Percentiles rank a stretch among this genome's conserved stretches.
Evolutionary conservation across 2,113 vertebrate species (phyloP).

Genomic region (Pleuronectes platessa): DNA sequence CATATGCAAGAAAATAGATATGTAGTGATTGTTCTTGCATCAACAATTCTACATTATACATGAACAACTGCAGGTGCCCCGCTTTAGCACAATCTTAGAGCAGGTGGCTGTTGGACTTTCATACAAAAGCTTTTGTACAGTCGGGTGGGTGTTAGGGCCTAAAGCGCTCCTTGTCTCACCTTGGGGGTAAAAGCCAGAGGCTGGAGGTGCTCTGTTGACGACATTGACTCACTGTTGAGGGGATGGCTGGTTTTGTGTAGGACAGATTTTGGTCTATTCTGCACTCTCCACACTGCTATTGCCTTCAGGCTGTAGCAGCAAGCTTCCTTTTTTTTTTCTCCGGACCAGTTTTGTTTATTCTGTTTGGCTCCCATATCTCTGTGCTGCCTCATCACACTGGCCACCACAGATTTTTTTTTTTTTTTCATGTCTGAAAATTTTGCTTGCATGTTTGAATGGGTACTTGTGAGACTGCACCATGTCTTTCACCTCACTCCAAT

Average conservation of each 20-base stretch:
- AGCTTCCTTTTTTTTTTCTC: constrained; percentile 6
- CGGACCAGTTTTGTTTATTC: constrained; percentile 49
- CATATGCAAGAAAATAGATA: not conserved
- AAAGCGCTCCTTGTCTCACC: constrained; percentile 61
- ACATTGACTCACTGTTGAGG: constrained; percentile 27
- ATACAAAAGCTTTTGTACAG: constrained; percentile 23
- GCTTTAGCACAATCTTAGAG: not conserved
- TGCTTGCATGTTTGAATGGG: constrained; percentile 5
- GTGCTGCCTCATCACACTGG: constrained; percentile 3
- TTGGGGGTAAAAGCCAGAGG: constrained; percentile 59
- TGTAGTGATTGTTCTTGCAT: not conserved
- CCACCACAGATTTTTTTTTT: not conserved
- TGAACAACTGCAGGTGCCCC: not conserved
- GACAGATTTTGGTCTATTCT: constrained; percentile 50
- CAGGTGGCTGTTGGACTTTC: not conserved
- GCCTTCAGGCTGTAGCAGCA: constrained; percentile 55
- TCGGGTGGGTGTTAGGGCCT: constrained; percentile 28
- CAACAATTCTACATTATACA: not conserved
- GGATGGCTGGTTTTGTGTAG: constrained; percentile 39
- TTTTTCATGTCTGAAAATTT: not conserved
- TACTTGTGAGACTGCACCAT: constrained; percentile 8
- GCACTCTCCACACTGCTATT: constrained; percentile 18
- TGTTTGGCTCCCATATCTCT: constrained; percentile 20
- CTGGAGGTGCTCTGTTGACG: constrained; percentile 41
- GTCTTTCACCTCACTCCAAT: not conserved